Evolutionary conservation across 2,113 vertebrate species (phyloP).

Genomic region (Proterorhinus semilunaris): DNA sequence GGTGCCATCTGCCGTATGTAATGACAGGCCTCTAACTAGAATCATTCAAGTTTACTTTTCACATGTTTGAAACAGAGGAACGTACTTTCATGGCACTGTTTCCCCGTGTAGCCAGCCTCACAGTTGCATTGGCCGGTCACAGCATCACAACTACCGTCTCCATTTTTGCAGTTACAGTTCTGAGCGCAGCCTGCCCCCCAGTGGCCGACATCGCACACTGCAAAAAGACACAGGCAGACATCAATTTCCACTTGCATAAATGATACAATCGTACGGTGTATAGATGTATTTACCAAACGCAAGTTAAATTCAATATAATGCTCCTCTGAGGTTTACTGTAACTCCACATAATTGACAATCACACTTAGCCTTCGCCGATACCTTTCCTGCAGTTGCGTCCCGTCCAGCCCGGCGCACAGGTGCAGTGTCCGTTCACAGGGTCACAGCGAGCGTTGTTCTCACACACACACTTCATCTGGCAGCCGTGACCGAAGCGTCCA

Average conservation of each 20-base stretch:
- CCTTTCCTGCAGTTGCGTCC: conserved; percentile 86
- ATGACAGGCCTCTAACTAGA: too few species aligned
- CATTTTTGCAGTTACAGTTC: conserved; percentile 81
- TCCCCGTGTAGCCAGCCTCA: conserved; percentile 81
- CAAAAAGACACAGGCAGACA: conserved; percentile 14
- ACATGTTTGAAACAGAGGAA: background rate
- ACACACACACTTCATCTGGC: conserved; percentile 85
- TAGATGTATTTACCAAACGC: too few species aligned
- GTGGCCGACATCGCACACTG: conserved; percentile 83
- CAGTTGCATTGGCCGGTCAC: conserved; percentile 84
- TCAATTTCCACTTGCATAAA: too few species aligned
- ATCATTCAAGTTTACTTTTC: background rate
- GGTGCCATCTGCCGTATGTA: too few species aligned
- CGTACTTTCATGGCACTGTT: conserved; percentile 80
- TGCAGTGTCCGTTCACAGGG: conserved; percentile 79
- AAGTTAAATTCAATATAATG: too few species aligned
- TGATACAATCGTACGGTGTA: too few species aligned
- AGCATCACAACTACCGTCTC: conserved; percentile 80
- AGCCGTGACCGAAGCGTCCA: conserved; percentile 82
- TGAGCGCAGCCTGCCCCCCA: conserved; percentile 84
- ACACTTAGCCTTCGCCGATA: conserved; percentile 21
- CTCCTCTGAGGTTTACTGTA: too few species aligned
- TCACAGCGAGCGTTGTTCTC: conserved; percentile 86
- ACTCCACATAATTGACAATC: background rate
- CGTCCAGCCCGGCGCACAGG: conserved; percentile 84